Evolutionary conservation across 1,140 invertebrate species (phyloP), one percentile per base, ranked within the genome.

Genomic region (Sinella curviseta): DNA sequence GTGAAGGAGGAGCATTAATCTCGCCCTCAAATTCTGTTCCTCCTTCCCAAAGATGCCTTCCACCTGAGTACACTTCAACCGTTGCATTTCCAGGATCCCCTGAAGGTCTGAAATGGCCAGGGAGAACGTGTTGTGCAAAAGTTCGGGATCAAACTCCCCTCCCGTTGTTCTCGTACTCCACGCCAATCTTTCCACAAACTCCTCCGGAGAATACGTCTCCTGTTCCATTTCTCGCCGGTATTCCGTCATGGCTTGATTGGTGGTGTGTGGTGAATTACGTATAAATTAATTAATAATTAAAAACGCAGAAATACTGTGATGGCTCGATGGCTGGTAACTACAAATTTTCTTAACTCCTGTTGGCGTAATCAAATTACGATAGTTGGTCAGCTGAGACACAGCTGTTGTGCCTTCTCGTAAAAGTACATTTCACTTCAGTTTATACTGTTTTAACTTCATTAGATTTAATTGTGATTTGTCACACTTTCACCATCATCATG

Each of bases 121-220:
- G 2, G 80, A 81, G 77, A 83, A 84, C n/a, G 57, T 76, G 35
- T 78, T 33, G 35, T 97, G 94, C 75, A 99, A 91, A 83, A 91
- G 90, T 84, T 92, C 90, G 0, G 94, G 92, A 86, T 94, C 92
- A 84, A 94, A 93, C 76, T 87, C 87, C 33, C 87, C 86, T 39
- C 84, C 84, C 83, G 95, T 94, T 81, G 92, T 92, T 83, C 95
- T 94, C 48, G 95, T 95, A 85, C 96, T 90, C 93, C 97, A 97
- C 78, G 97, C 97, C 82, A 99, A 88, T 78, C 96, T 89, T 87
- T 99, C 97, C 0, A 99, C 96, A 91, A 99, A 99, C 85, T 98
- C 97, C 87, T 96, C 94, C 30, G 95, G 92, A 90, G 98, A 95
- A 88, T 98, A 99, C 0, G 96, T 95, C 86, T 98, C 96, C 95